Percentiles rank a stretch among this genome's conserved stretches.
Conservation (phyloP, 2,888 invertebrate species). For the Drosophila suboccidentalis region DNA sequence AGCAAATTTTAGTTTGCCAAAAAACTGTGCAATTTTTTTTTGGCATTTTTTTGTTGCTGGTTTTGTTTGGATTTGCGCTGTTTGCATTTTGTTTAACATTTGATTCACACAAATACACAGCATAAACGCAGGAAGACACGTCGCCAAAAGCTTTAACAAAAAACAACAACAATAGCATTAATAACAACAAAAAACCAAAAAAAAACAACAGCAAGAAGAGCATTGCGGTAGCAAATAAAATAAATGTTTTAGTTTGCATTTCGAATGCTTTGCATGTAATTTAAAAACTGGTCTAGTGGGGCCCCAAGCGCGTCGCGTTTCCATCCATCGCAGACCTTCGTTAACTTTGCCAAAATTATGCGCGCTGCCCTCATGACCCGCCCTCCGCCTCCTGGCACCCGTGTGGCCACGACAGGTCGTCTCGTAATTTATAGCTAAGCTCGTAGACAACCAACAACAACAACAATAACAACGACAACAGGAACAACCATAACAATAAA, state of each 20-base stretch:
- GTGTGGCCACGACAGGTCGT: slow-evolving; percentile 57
- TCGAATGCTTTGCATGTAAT: slow-evolving; percentile 83
- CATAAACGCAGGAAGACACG: slow-evolving; percentile 79
- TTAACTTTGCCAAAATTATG: slow-evolving; percentile 83
- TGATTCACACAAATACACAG: slow-evolving; percentile 59
- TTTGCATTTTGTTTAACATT: slow-evolving; percentile 79
- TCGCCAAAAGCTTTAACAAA: slow-evolving; percentile 46
- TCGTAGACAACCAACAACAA: slow-evolving; percentile 17
- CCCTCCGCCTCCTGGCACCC: slow-evolving; percentile 29
- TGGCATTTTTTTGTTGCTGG: slow-evolving; percentile 29
- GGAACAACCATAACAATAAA: slow-evolving; percentile 22
- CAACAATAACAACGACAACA: slow-evolving; percentile 3
- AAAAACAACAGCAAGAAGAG: slow-evolving; percentile 13
- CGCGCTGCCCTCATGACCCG: slow-evolving; percentile 63
- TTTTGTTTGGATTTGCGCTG: slow-evolving; percentile 44
- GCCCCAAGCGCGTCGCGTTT: slow-evolving; percentile 21
- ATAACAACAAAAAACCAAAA: slow-evolving; percentile 21
- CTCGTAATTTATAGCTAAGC: slow-evolving; percentile 73
- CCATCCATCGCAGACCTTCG: slow-evolving; percentile 69
- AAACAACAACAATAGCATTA: slow-evolving; percentile 8
- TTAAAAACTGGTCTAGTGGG: slow-evolving; percentile 82
- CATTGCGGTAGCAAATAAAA: slow-evolving; percentile 58
- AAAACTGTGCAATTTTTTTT: slow-evolving; percentile 34
- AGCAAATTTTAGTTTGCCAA: slow-evolving; percentile 75
- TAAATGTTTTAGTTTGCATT: slow-evolving; percentile 81